These are phyloP conservation scores for Tetramorium simillimum DNA, from an alignment of 1,140 invertebrate species.

Conservation along the genomic window DNA sequence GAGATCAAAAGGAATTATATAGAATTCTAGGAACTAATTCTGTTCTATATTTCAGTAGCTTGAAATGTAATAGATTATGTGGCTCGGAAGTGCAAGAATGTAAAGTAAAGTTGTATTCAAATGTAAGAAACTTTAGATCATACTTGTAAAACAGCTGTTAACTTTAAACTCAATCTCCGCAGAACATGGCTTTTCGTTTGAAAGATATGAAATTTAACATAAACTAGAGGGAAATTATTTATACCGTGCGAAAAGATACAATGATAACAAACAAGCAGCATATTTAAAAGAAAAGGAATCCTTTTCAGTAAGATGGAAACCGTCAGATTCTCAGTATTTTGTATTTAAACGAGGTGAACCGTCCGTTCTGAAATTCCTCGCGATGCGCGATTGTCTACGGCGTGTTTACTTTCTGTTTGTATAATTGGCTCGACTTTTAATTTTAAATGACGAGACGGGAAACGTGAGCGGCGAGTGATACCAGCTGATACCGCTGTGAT, in stretches of 20 bases:
- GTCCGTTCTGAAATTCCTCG: neutral
- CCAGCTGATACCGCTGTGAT: neutral
- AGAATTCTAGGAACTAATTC: neutral
- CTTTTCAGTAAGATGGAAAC: neutral
- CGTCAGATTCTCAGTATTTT: slow-evolving; percentile 1
- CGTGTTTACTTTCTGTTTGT: slow-evolving; percentile 28
- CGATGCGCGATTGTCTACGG: neutral
- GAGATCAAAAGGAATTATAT: neutral
- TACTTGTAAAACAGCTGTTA: neutral
- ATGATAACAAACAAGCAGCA: neutral
- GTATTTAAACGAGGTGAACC: slow-evolving; percentile 16
- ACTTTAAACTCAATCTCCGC: neutral
- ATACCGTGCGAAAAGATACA: slow-evolving; percentile 5
- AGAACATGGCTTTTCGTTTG: neutral
- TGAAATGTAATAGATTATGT: neutral
- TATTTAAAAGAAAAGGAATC: neutral
- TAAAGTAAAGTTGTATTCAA: neutral
- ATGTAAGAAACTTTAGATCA: neutral
- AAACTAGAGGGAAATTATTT: neutral
- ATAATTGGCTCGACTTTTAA: slow-evolving; percentile 29
- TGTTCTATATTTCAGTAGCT: neutral
- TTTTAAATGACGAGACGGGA: slow-evolving; percentile 7
- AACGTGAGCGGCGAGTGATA: neutral
- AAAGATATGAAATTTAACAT: neutral
- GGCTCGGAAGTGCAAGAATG: neutral